These are phyloP conservation scores for Allygus modestus DNA, from an alignment of 2,888 invertebrate species.

Conservation along the genomic window DNA sequence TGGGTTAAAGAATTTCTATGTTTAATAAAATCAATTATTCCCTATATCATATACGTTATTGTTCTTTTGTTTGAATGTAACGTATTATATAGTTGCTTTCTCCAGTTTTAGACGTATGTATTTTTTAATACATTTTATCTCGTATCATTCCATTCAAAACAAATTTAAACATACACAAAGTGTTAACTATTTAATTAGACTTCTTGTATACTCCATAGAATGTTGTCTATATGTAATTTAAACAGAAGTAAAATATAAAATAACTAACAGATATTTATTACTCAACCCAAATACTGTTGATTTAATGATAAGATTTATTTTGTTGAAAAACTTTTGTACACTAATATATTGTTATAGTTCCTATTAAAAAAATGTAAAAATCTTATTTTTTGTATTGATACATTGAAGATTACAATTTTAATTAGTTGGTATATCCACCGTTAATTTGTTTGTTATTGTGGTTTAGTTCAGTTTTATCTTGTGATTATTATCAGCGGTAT, in stretches of 20 bases:
- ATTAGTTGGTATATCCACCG: not conserved
- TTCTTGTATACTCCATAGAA: constrained; percentile 9
- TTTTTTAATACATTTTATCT: not conserved
- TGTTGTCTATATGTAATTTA: constrained; percentile 6
- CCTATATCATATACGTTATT: not conserved
- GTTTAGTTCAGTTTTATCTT: not conserved
- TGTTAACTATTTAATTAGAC: constrained; percentile 3
- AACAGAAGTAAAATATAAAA: not conserved
- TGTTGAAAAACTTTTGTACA: constrained; percentile 11
- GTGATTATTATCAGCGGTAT: not conserved
- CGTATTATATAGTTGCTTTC: not conserved
- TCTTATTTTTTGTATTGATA: not conserved
- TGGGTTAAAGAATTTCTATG: not conserved
- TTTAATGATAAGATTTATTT: constrained; percentile 21
- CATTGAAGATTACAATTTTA: not conserved
- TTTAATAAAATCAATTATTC: not conserved
- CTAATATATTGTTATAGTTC: constrained; percentile 32
- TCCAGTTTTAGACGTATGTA: constrained; percentile 1
- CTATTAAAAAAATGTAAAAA: not conserved
- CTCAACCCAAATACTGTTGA: not conserved
- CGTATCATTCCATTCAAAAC: constrained; percentile 9
- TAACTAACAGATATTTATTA: not conserved
- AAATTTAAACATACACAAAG: not conserved
- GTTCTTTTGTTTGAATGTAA: not conserved
- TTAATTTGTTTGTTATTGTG: not conserved